Percentiles rank a stretch among this genome's conserved stretches.
Evolutionary conservation across 2,797 vertebrate species (phyloP).

Genomic region (Coranthus polyacanthus): DNA sequence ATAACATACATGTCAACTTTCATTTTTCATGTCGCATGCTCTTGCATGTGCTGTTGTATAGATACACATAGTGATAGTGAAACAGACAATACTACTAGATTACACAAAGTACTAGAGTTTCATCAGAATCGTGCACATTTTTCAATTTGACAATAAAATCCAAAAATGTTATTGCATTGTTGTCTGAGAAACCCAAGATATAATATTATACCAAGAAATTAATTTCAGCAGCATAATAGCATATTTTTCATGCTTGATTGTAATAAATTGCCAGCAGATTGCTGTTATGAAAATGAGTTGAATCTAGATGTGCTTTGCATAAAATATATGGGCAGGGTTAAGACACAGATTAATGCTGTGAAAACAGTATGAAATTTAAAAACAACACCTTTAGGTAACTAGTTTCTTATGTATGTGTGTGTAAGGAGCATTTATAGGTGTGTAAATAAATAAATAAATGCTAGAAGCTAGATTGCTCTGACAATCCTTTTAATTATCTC

Average conservation of each 20-base stretch:
- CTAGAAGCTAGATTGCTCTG: slow-evolving; percentile 54
- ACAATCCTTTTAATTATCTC: slow-evolving; percentile 78
- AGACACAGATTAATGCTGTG: slow-evolving; percentile 53
- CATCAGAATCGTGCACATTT: slow-evolving; percentile 31
- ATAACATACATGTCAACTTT: slow-evolving; percentile 25
- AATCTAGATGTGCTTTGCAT: slow-evolving; percentile 55
- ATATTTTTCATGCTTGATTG: slow-evolving; percentile 63
- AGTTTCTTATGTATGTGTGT: slow-evolving; percentile 16
- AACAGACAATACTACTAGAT: slow-evolving; percentile 7
- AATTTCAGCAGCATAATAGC: slow-evolving; percentile 41
- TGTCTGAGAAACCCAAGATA: slow-evolving; percentile 31
- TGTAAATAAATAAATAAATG: slow-evolving; percentile 51
- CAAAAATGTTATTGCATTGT: slow-evolving; percentile 16
- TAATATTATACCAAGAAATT: slow-evolving; percentile 41
- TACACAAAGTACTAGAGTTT: slow-evolving; percentile 14
- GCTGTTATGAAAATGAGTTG: slow-evolving; percentile 62
- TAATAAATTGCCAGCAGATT: slow-evolving; percentile 67
- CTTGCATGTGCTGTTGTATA: not conserved
- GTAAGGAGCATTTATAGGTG: slow-evolving; percentile 42
- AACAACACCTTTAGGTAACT: slow-evolving; percentile 32
- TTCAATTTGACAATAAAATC: slow-evolving; percentile 37
- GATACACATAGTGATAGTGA: slow-evolving; percentile 1
- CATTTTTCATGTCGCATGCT: not conserved
- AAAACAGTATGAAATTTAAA: slow-evolving; percentile 32
- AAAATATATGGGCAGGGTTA: slow-evolving; percentile 26